Evolutionary conservation across 2,797 vertebrate genomes (phyloP).

Genomic region (Peromyscus attwateri): DNA sequence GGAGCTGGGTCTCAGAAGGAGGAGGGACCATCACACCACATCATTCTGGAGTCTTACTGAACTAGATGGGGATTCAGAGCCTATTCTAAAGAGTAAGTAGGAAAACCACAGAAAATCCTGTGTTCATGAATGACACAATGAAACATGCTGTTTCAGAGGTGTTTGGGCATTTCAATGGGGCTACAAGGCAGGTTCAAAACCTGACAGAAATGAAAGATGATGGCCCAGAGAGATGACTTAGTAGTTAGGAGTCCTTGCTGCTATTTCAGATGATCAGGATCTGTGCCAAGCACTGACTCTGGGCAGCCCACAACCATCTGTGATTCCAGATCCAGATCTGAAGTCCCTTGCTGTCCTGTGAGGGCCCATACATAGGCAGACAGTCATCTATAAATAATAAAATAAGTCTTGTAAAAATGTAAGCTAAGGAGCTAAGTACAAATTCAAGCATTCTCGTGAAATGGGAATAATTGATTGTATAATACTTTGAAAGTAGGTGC

Average conservation of each 20-base stretch:
- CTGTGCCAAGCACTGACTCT: background rate
- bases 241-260: background rate
- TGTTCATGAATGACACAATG: background rate
- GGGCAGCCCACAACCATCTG: too few species aligned
- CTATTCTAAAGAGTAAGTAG: slow-evolving; percentile 8
- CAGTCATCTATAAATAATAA: background rate
- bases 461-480: background rate
- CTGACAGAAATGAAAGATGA: background rate
- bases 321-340: background rate
- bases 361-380: background rate
- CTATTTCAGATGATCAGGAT: background rate
- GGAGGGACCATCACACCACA: background rate
- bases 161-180: background rate
- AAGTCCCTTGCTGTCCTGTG: background rate
- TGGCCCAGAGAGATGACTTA: background rate
- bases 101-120: background rate
- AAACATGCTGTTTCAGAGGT: background rate
- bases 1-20: background rate
- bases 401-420: background rate
- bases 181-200: too few species aligned
- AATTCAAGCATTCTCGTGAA: background rate
- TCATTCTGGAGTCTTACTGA: background rate
- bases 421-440: background rate
- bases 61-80: background rate
- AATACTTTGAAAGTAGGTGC: background rate